Evolutionary conservation across 2,113 vertebrate genomes (phyloP), one percentile per base, ranked within the genome.

Genomic region (Salvelinus fontinalis): DNA sequence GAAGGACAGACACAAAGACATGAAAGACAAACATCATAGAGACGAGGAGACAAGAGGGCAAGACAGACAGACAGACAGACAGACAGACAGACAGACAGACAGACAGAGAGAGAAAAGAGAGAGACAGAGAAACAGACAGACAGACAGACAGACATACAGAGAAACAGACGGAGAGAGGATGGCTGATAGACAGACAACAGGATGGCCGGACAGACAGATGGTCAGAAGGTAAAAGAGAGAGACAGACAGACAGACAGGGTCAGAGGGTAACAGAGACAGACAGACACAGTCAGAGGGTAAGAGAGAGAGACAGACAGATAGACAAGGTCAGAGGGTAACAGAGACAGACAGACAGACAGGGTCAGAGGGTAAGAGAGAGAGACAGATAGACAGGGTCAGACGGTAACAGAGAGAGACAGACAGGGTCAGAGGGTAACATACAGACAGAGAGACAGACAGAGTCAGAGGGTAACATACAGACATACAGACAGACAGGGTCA

Each of bases 31-130:
- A 68, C 48, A 39, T 39, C 34, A 39, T 83, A 86, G 75, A 76
- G 87, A 87, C 83, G 83, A 83, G 86, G 85, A 86, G 84, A 24
- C 3, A 24, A 26, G 48, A 18, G n/a, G 39, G 67, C 5, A n/a
- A 68, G 31, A 14, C 67, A n/a, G 31, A 3, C 18, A 39, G 54
- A 67, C 66, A 48, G 74, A 29, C 54, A 62, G n/a, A 74, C 24
- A 66, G 13, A 49, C 24, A 29, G 62, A 29, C 1, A 26, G 12
- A 27, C 9, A 67, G 62, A 67, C 18, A 74, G 59, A 64, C 16
- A 74, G 12, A 26, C 34, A 67, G 59, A 75, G 27, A 8, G 59
- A n/a, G n/a, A 7, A 69, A 1, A 22, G 11, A 69, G 5, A 67
- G 14, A 68, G 57, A 64, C 20, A 39, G 13, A 70, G 14, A 22